A percentile compares a stretch with the other conserved stretches of the same genome.
Evolutionary conservation across 1,140 invertebrate genomes (phyloP).

Genomic region (Drosophila kepulauana): DNA sequence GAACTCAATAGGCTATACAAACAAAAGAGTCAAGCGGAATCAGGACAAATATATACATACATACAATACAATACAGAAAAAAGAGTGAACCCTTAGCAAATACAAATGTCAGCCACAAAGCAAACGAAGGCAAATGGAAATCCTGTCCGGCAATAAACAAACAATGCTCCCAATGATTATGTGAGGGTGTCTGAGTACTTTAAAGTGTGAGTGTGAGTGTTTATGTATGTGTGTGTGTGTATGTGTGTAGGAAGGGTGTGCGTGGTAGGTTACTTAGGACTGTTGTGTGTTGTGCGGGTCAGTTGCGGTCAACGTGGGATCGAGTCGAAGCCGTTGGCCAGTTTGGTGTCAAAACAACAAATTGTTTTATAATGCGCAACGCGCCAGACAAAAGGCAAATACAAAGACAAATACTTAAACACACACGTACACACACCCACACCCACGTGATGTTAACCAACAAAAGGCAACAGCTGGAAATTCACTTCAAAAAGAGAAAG

Average conservation of each 20-base stretch:
- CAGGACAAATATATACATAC: neutral
- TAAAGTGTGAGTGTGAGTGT: neutral
- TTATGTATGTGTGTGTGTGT: neutral
- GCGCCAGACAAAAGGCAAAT: conserved; percentile 53
- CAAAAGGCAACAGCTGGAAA: conserved; percentile 1
- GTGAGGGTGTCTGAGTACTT: neutral
- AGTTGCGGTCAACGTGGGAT: conserved; percentile 28
- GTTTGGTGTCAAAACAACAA: conserved; percentile 52
- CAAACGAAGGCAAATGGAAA: conserved; percentile 38
- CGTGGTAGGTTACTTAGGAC: conserved; percentile 1
- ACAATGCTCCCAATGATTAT: conserved; percentile 25
- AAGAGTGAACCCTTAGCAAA: conserved; percentile 29
- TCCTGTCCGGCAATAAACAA: conserved; percentile 37
- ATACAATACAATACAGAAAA: too few species aligned
- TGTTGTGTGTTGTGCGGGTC: conserved; percentile 19
- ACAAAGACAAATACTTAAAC: neutral
- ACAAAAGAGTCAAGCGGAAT: conserved; percentile 11
- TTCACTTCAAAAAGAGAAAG: neutral
- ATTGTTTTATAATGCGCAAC: conserved; percentile 52
- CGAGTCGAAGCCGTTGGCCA: conserved; percentile 25
- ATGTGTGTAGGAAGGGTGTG: neutral
- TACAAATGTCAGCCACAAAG: conserved; percentile 36
- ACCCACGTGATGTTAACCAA: conserved; percentile 6
- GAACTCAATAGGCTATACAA: conserved; percentile 57
- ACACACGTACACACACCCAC: conserved; percentile 4